A percentile compares a stretch with the other conserved stretches of the same genome.
Conservation (phyloP, 2,797 vertebrate genomes). For the Macropodus opercularis region DNA sequence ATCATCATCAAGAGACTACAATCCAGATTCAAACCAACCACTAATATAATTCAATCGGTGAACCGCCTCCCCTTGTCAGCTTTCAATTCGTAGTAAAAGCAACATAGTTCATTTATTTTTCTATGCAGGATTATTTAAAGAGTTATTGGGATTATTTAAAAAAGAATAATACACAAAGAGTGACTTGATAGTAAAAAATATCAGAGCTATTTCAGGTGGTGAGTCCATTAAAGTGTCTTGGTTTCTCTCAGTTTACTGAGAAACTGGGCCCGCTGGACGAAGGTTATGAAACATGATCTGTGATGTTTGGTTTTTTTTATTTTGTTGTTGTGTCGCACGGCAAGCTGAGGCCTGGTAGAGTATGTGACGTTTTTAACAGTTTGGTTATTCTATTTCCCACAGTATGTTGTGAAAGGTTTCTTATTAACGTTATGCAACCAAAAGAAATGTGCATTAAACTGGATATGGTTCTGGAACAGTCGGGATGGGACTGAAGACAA, state of each 20-base stretch:
- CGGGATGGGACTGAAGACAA: slow-evolving; percentile 19
- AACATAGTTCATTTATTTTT: slow-evolving; percentile 88
- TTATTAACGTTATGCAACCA: slow-evolving; percentile 88
- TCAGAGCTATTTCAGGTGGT: slow-evolving; percentile 48
- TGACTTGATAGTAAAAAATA: slow-evolving; percentile 57
- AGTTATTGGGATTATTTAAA: slow-evolving; percentile 82
- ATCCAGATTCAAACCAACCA: slow-evolving; percentile 58
- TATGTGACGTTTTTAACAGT: slow-evolving; percentile 72
- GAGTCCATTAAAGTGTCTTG: slow-evolving; percentile 44
- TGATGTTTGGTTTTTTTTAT: slow-evolving; percentile 57
- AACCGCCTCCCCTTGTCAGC: slow-evolving; percentile 67
- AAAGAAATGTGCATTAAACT: slow-evolving; percentile 88
- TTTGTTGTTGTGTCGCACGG: slow-evolving; percentile 72
- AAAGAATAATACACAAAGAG: slow-evolving; percentile 63
- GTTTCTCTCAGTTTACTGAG: slow-evolving; percentile 62
- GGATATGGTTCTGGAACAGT: slow-evolving; percentile 76
- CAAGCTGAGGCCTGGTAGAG: slow-evolving; percentile 67
- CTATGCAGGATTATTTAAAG: slow-evolving; percentile 87
- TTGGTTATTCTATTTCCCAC: slow-evolving; percentile 82
- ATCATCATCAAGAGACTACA: slow-evolving; percentile 67
- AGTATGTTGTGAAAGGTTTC: slow-evolving; percentile 83
- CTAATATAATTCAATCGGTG: slow-evolving; percentile 64
- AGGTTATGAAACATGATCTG: slow-evolving; percentile 65
- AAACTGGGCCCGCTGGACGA: slow-evolving; percentile 49
- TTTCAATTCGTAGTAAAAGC: slow-evolving; percentile 79